These are phyloP conservation scores for Fistularia tabacaria DNA, from an alignment of 2,797 vertebrate genomes.

Conservation along the genomic window DNA sequence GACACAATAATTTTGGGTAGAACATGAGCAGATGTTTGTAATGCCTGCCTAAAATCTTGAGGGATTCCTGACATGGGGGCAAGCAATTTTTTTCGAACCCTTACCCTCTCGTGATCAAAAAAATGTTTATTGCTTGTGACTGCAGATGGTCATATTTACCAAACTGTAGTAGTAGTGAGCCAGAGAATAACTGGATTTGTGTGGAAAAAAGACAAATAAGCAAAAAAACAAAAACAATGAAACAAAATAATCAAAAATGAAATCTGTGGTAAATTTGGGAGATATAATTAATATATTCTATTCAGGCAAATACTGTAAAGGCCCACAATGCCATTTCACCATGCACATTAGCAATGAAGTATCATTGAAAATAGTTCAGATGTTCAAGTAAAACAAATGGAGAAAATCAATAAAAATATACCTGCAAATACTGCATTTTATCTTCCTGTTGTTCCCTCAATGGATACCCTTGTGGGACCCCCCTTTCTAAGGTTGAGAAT, in stretches of 20 bases:
- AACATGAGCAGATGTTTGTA: conserved; percentile 54
- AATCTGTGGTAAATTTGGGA: conserved; percentile 41
- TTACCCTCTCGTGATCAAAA: conserved; percentile 43
- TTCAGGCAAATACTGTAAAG: conserved; percentile 46
- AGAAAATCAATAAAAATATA: conserved; percentile 82
- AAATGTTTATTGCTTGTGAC: conserved; percentile 39
- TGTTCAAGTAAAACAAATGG: conserved; percentile 69
- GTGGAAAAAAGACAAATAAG: conserved; percentile 18
- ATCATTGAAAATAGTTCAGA: conserved; percentile 60
- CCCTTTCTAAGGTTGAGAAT: conserved; percentile 87
- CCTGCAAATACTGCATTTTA: conserved; percentile 97
- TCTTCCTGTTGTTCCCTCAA: conserved; percentile 84
- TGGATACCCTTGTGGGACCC: conserved; percentile 82
- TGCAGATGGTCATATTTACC: conserved; percentile 74
- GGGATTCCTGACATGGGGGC: conserved; percentile 56
- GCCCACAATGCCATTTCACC: conserved; percentile 58
- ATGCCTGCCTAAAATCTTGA: conserved; percentile 49
- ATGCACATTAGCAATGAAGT: conserved; percentile 70
- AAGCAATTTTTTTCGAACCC: conserved; percentile 47
- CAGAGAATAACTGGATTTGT: conserved; percentile 50
- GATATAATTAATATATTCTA: conserved; percentile 46
- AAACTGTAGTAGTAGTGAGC: conserved; percentile 68
- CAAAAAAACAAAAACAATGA: conserved; percentile 2
- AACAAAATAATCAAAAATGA: not conserved
- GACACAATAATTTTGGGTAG: conserved; percentile 51